A percentile compares a stretch with the other conserved stretches of the same genome.
Evolutionary conservation across 2,113 vertebrate species (phyloP).

Genomic region (Ameiurus melas): DNA sequence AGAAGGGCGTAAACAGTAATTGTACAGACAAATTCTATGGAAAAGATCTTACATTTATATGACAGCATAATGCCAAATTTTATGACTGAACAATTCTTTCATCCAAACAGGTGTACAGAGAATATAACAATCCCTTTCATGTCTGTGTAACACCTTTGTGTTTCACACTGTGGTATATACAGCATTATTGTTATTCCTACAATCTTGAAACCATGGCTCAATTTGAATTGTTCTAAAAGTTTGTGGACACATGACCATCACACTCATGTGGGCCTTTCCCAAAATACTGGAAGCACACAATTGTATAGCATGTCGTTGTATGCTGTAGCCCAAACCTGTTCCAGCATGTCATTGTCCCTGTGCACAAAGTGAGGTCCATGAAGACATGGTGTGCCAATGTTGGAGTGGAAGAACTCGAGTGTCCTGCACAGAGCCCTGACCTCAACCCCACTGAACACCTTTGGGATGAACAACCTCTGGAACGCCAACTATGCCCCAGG

Average conservation of each 20-base stretch:
- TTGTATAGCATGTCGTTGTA: neutral
- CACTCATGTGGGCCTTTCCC: neutral
- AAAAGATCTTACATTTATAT: neutral
- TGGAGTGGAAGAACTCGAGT: neutral
- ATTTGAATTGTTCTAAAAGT: neutral
- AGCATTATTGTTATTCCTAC: neutral
- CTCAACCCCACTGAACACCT: neutral
- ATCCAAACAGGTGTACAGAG: neutral
- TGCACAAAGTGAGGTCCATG: neutral
- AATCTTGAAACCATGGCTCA: neutral
- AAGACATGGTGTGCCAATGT: neutral
- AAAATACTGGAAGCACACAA: neutral
- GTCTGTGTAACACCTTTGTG: neutral
- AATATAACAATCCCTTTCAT: neutral
- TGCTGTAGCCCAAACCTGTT: neutral
- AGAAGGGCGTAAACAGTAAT: conserved; percentile 25
- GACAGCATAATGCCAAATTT: neutral
- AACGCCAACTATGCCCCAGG: neutral
- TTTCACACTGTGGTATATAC: neutral
- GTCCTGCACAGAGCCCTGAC: neutral
- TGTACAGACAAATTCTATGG: conserved; percentile 5
- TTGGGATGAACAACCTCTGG: neutral
- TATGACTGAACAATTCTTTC: conserved; percentile 1
- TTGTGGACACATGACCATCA: neutral
- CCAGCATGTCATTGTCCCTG: neutral